Evolutionary conservation across 2,113 vertebrate species (phyloP).

Genomic region (Turnix velox): DNA sequence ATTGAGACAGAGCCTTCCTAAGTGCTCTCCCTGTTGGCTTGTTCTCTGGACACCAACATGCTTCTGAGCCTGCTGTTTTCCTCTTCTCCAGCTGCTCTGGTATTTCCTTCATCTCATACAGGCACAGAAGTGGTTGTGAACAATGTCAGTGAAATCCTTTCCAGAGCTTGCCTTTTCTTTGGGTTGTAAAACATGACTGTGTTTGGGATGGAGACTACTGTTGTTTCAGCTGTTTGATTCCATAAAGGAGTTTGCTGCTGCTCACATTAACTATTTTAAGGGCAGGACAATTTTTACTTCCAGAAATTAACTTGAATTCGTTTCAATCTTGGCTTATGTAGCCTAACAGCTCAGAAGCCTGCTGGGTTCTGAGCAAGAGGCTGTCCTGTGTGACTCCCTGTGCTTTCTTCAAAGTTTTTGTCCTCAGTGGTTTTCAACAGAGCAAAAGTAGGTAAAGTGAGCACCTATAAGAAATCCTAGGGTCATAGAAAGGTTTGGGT

Average conservation of each 20-base stretch:
- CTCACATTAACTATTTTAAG: not conserved
- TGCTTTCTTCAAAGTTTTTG: not conserved
- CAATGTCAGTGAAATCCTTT: not conserved
- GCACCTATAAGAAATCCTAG: not conserved
- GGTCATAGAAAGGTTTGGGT: too few relatives aligned
- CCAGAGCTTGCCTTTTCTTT: not conserved
- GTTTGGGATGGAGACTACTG: not conserved
- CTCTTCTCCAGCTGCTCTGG: not conserved
- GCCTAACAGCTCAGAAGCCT: not conserved
- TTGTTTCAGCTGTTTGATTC: not conserved
- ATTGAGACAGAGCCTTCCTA: not conserved
- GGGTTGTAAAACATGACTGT: not conserved
- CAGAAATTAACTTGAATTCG: not conserved
- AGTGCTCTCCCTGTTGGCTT: not conserved
- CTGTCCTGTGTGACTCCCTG: accelerated
- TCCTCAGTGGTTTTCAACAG: not conserved
- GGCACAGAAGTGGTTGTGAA: not conserved
- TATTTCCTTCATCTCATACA: not conserved
- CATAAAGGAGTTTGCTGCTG: not conserved
- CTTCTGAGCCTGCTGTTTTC: not conserved
- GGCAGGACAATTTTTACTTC: not conserved
- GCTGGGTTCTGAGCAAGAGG: not conserved
- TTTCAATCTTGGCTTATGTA: not conserved
- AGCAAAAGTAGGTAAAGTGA: not conserved
- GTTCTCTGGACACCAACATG: not conserved